phyloP scores from a whole-genome alignment of 2,113 vertebrate genomes.

The Mellivora capensis region DNA sequence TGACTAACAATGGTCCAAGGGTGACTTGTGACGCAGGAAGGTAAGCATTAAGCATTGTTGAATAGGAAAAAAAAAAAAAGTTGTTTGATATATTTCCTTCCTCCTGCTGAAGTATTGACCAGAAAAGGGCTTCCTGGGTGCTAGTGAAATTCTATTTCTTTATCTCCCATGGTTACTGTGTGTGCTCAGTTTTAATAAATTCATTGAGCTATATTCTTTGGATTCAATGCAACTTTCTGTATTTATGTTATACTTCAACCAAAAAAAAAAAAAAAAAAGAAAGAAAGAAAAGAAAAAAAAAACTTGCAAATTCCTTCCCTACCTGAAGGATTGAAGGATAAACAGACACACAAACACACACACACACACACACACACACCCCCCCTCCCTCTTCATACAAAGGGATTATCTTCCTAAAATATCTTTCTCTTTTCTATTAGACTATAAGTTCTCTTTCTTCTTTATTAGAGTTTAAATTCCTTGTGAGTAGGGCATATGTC shows the following conservation, averaged over 20 bases:
- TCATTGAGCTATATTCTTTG: background rate
- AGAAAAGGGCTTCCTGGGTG: background rate
- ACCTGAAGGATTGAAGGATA: background rate
- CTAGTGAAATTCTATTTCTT: background rate
- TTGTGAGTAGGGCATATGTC: background rate
- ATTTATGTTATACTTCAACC: background rate
- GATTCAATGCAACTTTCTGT: background rate
- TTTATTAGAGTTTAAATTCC: background rate
- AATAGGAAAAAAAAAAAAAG: background rate
- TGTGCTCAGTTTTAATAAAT: background rate
- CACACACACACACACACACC: background rate
- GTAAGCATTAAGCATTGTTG: background rate
- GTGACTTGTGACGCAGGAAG: background rate
- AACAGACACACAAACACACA: background rate
- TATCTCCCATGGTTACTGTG: background rate
- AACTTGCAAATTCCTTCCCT: background rate
- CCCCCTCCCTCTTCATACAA: background rate
- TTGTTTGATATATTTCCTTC: background rate
- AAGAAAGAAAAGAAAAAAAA: background rate
- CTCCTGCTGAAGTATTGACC: background rate
- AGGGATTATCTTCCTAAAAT: background rate
- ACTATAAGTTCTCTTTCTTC: background rate
- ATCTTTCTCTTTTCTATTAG: background rate
- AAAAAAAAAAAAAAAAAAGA: background rate
- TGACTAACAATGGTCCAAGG: conserved; percentile 9